Evolutionary conservation across 2,888 invertebrate species (phyloP).

Genomic region (Sussaba pulchella): DNA sequence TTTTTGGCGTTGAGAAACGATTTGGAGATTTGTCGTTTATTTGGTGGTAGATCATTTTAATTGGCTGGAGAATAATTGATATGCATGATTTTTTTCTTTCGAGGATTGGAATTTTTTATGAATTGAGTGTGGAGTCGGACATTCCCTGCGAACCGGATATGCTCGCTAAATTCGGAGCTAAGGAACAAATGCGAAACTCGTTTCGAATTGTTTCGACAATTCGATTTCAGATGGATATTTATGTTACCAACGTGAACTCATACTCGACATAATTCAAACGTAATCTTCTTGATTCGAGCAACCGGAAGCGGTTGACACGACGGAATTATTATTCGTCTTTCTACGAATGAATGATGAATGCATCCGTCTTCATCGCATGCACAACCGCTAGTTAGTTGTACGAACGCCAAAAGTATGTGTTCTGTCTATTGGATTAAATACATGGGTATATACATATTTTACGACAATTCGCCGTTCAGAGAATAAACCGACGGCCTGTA

Average conservation of each 20-base stretch:
- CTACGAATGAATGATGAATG: neutral
- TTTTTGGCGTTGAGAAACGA: no score
- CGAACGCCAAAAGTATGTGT: neutral
- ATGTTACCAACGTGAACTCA: neutral
- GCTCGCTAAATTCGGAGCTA: no score
- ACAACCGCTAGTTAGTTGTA: neutral
- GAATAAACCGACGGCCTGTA: slow-evolving; percentile 23
- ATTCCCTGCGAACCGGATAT: no score
- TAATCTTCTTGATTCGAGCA: neutral
- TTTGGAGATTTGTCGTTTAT: no score
- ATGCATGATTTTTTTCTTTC: no score
- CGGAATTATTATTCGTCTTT: neutral
- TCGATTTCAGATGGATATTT: no score
- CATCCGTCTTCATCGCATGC: neutral
- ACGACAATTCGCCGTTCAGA: neutral
- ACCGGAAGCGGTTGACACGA: neutral
- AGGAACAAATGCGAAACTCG: no score
- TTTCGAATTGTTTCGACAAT: neutral
- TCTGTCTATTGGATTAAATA: neutral
- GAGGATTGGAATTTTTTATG: no score
- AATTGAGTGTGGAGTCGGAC: no score
- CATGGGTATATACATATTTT: no score
- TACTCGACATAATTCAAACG: neutral
- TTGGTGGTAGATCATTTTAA: no score
- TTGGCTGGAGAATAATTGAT: no score